Evolutionary conservation across 2,797 vertebrate species (phyloP).

Genomic region (Xiphorhynchus erythropygius): DNA sequence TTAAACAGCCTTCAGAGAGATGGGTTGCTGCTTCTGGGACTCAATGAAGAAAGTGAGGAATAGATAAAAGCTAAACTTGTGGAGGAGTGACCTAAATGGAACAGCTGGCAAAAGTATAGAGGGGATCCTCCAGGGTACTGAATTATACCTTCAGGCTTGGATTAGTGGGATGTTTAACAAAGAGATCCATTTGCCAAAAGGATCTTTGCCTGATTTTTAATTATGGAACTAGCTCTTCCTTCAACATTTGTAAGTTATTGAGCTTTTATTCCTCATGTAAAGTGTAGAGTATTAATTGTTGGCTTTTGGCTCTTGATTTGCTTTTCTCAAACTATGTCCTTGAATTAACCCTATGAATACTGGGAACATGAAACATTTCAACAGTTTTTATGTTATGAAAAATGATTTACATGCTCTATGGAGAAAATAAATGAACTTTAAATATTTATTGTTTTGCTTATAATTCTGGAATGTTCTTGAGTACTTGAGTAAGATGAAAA

Average conservation of each 20-base stretch:
- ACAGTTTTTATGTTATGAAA: neutral
- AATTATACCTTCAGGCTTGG: conserved; percentile 64
- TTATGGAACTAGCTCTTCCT: conserved; percentile 16
- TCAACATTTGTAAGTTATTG: conserved; percentile 51
- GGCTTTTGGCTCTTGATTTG: neutral
- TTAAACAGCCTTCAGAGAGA: conserved; percentile 69
- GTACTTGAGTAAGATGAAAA: neutral
- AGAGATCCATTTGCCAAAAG: conserved; percentile 68
- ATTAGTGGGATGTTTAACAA: conserved; percentile 73
- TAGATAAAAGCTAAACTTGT: conserved; percentile 68
- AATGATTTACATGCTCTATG: neutral
- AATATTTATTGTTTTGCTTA: neutral
- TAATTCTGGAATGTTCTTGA: neutral
- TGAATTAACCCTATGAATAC: neutral
- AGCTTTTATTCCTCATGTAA: neutral
- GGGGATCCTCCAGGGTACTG: conserved; percentile 49
- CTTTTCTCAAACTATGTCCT: neutral
- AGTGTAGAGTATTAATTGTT: conserved; percentile 17
- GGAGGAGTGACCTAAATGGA: conserved; percentile 54
- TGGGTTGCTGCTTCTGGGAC: conserved; percentile 45
- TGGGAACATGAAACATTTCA: neutral
- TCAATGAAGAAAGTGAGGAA: conserved; percentile 54
- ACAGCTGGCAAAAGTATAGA: conserved; percentile 55
- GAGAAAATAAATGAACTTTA: neutral
- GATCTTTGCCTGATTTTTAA: conserved; percentile 71